Base-by-base conservation (phyloP, 1,140 invertebrate genomes). In the Ganaspis sp. region DNA sequence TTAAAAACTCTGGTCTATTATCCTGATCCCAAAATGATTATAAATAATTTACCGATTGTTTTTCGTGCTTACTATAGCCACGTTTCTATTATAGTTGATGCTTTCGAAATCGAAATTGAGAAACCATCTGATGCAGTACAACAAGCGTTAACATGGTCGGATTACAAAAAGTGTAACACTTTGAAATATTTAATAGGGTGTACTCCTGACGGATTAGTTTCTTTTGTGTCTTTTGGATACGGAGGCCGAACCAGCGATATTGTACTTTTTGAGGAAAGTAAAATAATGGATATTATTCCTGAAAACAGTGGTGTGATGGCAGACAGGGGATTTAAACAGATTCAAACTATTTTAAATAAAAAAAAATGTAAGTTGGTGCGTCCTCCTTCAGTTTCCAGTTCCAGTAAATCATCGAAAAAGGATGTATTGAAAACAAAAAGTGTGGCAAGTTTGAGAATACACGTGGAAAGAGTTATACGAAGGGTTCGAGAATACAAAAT, bases 91-190 rank as follows among this genome's bases (percentile, higher is more conserved):
- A 87, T 89, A 17, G 90, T 90, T 53, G 87, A 90, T 74, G 89
- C 87, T 70, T 86, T 91, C 17, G 88, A 90, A 86, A 91, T 90
- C 73, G 79, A 90, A 71, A 86, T n/a, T n/a, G n/a, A n/a, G 79
- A 92, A 91, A 78, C 89, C 88, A 11, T 84, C 75, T 4, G 85
- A 91, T 75, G 70, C 87, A 8, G 11, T 90, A 3, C 19, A 87
- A 74, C 91, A 91, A 86, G 78, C 89, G 34, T 40, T 91, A 23
- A 87, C 89, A 34, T 92, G 90, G 90, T 91, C 90, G 4, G 86
- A 91, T 1, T 92, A 92, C 74, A 91, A 91, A 83, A 91, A 91
- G 74, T 83, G 80, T 29, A 91, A 92, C 73, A 92, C 90, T n/a
- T 80, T 92, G 11, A 92, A 92, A 76, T 92, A 92, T 88, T 6